Evolutionary conservation across 2,888 invertebrate genomes (phyloP).

Genomic region (Zonitis immaculata): DNA sequence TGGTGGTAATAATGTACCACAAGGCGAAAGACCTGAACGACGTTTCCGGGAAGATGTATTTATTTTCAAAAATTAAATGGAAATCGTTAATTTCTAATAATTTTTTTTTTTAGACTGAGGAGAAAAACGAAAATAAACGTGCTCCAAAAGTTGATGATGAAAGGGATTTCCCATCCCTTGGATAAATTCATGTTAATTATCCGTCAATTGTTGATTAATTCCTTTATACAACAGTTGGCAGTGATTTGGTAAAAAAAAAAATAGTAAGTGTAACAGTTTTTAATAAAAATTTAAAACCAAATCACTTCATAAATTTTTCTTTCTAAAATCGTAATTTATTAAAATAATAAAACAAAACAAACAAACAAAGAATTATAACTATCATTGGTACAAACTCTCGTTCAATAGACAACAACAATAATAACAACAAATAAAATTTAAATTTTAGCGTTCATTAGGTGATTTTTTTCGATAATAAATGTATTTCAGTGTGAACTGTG

Average conservation of each 20-base stretch:
- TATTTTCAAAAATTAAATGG: neutral
- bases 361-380: neutral
- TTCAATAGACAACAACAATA: slow-evolving; percentile 29
- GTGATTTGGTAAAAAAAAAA: slow-evolving; percentile 2
- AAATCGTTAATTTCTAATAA: neutral
- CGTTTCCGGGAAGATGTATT: slow-evolving; percentile 29
- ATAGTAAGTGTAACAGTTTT: slow-evolving; percentile 13
- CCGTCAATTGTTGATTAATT: slow-evolving; percentile 24
- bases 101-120: slow-evolving; percentile 31
- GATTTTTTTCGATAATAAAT: slow-evolving; percentile 24
- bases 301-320: slow-evolving; percentile 14
- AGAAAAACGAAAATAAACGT: slow-evolving; percentile 33
- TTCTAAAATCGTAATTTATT: slow-evolving; percentile 28
- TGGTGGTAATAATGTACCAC: no score
- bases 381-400: slow-evolving; percentile 40
- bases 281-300: slow-evolving; percentile 25
- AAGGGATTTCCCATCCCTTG: slow-evolving; percentile 91
- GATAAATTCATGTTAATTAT: slow-evolving; percentile 52
- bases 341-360: no score
- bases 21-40: slow-evolving; percentile 22
- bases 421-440: slow-evolving; percentile 5
- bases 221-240: neutral
- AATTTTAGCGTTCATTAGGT: slow-evolving; percentile 28
- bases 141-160: slow-evolving; percentile 93
- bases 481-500: slow-evolving; percentile 42